Conservation (phyloP, 2,888 invertebrate species). For the Apantesis nais region DNA sequence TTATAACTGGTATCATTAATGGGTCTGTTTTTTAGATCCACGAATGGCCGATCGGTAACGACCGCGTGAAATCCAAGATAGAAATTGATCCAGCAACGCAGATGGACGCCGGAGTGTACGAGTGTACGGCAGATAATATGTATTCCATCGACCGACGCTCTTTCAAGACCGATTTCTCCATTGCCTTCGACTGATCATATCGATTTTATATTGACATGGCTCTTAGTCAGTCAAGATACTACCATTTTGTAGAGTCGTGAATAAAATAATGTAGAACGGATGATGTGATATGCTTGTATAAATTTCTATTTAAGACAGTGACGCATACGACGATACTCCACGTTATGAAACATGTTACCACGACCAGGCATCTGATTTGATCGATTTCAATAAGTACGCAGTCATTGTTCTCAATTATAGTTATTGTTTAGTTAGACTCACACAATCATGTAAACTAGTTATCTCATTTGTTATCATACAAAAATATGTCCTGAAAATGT, state of each 20-base stretch:
- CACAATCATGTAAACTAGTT: not conserved
- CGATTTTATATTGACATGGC: conserved; percentile 30
- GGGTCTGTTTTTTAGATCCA: conserved; percentile 87
- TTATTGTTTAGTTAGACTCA: not conserved
- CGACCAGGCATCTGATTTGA: conserved; percentile 3
- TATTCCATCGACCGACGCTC: conserved; percentile 95
- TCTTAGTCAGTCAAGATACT: conserved; percentile 4
- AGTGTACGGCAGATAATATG: conserved; percentile 97
- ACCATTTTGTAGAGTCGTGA: conserved; percentile 7
- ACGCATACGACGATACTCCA: conserved; percentile 13
- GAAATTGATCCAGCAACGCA: conserved; percentile 98
- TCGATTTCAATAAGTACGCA: conserved; percentile 2
- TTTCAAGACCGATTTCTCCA: conserved; percentile 97
- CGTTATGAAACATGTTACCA: conserved; percentile 10
- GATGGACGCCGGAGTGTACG: conserved; percentile 98
- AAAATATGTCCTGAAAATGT: conserved; percentile 2
- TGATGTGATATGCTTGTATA: conserved; percentile 16
- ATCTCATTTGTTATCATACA: conserved; percentile 11
- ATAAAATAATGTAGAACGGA: conserved; percentile 1
- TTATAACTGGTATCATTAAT: not conserved
- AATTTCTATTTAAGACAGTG: conserved; percentile 15
- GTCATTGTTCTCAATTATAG: conserved; percentile 4
- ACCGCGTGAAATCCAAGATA: conserved; percentile 95
- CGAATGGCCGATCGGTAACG: conserved; percentile 94
- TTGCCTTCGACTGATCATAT: conserved; percentile 90